A percentile compares a stretch with the other conserved stretches of the same genome.
phyloP scores from a whole-genome alignment of 2,888 invertebrate genomes.

The Calephelis perditalis region DNA sequence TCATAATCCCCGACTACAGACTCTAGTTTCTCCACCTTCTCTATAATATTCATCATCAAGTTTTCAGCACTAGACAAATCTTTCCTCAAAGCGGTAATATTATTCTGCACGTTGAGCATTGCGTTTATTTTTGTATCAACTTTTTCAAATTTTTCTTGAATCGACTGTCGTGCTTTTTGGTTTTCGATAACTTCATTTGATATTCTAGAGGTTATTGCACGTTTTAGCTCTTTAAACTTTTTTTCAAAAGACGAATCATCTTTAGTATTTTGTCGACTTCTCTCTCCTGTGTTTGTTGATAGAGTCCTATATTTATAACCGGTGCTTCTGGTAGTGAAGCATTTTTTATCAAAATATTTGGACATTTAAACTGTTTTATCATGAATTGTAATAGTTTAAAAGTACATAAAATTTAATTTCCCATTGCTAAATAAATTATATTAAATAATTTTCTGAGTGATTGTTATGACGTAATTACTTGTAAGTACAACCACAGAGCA shows the following conservation, averaged over 20 bases:
- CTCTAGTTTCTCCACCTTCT: conserved; percentile 47
- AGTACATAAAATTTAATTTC: too few relatives aligned
- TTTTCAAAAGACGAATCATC: conserved; percentile 43
- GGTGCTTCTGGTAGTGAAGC: conserved; percentile 53
- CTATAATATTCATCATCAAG: conserved; percentile 36
- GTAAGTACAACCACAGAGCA: too few relatives aligned
- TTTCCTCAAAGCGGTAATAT: conserved; percentile 40
- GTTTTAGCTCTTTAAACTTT: conserved; percentile 50
- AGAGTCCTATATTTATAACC: conserved; percentile 63
- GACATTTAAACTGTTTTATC: conserved; percentile 39
- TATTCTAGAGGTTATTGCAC: conserved; percentile 45
- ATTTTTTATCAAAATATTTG: conserved; percentile 53
- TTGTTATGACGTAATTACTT: too few relatives aligned
- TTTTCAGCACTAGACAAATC: conserved; percentile 40
- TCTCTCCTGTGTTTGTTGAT: conserved; percentile 58
- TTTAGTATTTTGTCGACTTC: conserved; percentile 35
- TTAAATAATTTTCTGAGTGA: too few relatives aligned
- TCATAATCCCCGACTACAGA: conserved; percentile 29
- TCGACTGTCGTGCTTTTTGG: conserved; percentile 41
- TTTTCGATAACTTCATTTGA: conserved; percentile 42
- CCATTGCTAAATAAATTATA: too few relatives aligned
- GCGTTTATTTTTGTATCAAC: conserved; percentile 50
- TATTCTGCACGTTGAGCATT: conserved; percentile 49
- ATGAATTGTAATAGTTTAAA: not conserved
- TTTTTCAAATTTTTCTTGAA: conserved; percentile 45